phyloP scores from a whole-genome alignment of 2,797 vertebrate species.

The Aplochiton taeniatus region DNA sequence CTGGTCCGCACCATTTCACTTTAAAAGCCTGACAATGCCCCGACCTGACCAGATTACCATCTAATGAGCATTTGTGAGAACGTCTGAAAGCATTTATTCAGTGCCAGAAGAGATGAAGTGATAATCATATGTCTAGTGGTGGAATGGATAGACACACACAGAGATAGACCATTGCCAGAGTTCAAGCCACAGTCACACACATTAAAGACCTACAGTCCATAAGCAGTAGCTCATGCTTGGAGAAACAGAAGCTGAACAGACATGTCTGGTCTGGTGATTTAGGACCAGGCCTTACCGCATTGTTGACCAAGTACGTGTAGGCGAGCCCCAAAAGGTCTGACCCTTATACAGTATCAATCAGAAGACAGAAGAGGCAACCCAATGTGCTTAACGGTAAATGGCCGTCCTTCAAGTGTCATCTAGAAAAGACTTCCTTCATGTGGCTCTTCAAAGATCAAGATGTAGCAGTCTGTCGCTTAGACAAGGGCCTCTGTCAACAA shows the following conservation, averaged over 20 bases:
- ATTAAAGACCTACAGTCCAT: background rate
- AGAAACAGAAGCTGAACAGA: background rate
- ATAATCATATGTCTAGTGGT: constrained; percentile 39
- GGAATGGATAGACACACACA: constrained; percentile 42
- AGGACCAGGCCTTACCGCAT: background rate
- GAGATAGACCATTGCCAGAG: constrained; percentile 34
- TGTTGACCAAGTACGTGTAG: constrained; percentile 5
- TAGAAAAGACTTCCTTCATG: background rate
- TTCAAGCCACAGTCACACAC: constrained; percentile 22
- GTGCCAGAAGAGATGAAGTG: constrained; percentile 42
- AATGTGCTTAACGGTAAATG: constrained; percentile 50
- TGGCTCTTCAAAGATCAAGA: constrained; percentile 33
- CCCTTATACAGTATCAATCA: constrained; percentile 27
- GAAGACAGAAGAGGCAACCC: constrained; percentile 30
- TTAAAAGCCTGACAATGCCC: constrained; percentile 14
- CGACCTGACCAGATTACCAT: constrained; percentile 34
- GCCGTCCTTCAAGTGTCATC: constrained; percentile 19
- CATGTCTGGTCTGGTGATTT: background rate
- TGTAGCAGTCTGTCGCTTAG: background rate
- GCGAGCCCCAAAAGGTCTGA: background rate
- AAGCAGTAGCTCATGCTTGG: background rate
- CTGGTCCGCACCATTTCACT: background rate
- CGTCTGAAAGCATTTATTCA: constrained; percentile 52
- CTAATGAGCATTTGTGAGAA: constrained; percentile 37
- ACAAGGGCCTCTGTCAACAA: background rate